Evolutionary conservation across 1,140 invertebrate genomes (phyloP).

Genomic region (Argopecten irradians): DNA sequence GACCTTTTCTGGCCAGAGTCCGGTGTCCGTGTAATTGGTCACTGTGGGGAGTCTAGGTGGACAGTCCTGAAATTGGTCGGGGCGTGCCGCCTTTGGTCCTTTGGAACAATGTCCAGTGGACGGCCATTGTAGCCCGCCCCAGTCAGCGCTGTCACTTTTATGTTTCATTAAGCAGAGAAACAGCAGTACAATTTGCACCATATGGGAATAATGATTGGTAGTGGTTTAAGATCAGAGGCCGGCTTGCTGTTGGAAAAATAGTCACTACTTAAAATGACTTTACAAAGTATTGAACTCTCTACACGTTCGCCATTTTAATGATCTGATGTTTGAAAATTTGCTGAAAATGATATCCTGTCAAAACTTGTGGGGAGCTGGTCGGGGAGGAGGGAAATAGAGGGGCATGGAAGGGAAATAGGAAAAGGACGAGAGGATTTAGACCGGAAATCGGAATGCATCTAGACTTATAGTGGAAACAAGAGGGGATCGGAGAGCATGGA

Average conservation of each 20-base stretch:
- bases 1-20: constrained; percentile 11
- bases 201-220: constrained; percentile 18
- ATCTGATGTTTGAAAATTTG: background rate
- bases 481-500: too few species aligned
- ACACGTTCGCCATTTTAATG: constrained; percentile 3
- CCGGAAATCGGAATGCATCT: too few species aligned
- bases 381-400: too few species aligned
- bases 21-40: constrained; percentile 4
- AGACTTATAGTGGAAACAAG: too few species aligned
- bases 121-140: background rate
- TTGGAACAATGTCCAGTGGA: background rate
- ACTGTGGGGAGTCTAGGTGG: background rate
- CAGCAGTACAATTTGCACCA: background rate
- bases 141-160: background rate
- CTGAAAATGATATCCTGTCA: constrained; percentile 16
- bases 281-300: constrained; percentile 12
- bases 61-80: constrained; percentile 2
- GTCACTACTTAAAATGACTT: background rate
- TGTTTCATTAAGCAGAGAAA: constrained; percentile 4
- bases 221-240: background rate
- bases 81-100: constrained; percentile 4
- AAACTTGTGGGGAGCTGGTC: background rate
- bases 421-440: too few species aligned
- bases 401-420: too few species aligned
- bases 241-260: background rate